These are phyloP conservation scores for Oncopodura yosiiana DNA, from an alignment of 1,140 invertebrate species.

Conservation along the genomic window DNA sequence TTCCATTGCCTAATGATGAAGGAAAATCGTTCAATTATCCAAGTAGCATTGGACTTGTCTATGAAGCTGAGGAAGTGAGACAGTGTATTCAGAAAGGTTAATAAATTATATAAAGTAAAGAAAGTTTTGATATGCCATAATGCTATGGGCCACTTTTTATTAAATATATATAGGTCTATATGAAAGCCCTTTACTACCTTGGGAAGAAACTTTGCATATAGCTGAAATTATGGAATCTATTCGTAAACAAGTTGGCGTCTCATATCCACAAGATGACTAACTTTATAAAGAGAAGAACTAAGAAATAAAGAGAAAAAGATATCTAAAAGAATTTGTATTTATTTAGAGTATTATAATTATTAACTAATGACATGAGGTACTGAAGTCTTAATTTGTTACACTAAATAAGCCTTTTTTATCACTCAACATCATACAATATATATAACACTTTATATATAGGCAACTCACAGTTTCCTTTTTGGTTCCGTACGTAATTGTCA, in stretches of 20 bases:
- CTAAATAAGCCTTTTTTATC: too few species aligned
- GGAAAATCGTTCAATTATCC: conserved; percentile 48
- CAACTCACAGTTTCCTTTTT: too few species aligned
- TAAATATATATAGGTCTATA: conserved; percentile 45
- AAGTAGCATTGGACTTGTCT: conserved; percentile 62
- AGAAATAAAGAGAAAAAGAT: too few species aligned
- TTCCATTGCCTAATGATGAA: conserved; percentile 44
- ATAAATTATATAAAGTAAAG: not conserved
- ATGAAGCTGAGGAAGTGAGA: conserved; percentile 60
- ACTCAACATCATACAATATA: too few species aligned
- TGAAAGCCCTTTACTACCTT: conserved; percentile 51
- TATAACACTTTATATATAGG: too few species aligned
- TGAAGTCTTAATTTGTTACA: too few species aligned
- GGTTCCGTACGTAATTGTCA: too few species aligned
- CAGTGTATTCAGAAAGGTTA: conserved; percentile 53
- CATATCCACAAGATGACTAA: conserved; percentile 51
- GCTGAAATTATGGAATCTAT: conserved; percentile 56
- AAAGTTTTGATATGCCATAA: not conserved
- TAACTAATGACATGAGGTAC: too few species aligned
- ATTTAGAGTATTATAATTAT: too few species aligned
- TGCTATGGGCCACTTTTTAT: not conserved
- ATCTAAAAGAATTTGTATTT: too few species aligned
- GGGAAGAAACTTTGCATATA: conserved; percentile 50
- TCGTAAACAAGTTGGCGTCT: conserved; percentile 54
- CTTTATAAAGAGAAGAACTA: too few species aligned